Evolutionary conservation across 1,140 invertebrate genomes (phyloP).

Genomic region (Leucophenga varia): DNA sequence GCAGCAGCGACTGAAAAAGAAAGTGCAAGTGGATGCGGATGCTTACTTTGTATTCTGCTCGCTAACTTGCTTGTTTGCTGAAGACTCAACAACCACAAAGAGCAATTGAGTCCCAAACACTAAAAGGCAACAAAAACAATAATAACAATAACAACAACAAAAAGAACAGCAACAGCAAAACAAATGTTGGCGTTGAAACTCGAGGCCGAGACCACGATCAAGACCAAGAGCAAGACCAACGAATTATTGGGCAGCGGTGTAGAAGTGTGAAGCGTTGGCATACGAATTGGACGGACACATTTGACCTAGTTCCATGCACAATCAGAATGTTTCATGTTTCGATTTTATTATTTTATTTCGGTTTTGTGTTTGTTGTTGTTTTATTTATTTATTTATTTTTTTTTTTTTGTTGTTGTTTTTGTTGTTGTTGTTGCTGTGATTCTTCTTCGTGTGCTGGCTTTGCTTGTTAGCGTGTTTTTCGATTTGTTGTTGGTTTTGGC

Average conservation of each 20-base stretch:
- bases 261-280: too few relatives aligned
- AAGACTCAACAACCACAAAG: too few relatives aligned
- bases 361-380: constrained; percentile 36
- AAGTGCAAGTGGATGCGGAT: constrained; percentile 56
- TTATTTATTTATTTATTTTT: too few relatives aligned
- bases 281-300: neutral
- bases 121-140: too few relatives aligned
- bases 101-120: too few relatives aligned
- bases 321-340: constrained; percentile 57
- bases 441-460: too few relatives aligned
- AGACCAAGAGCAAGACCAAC: too few relatives aligned
- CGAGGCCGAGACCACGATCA: constrained; percentile 17
- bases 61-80: too few relatives aligned
- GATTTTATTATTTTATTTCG: constrained; percentile 55
- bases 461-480: neutral
- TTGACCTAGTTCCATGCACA: constrained; percentile 50
- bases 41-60: constrained; percentile 48
- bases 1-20: constrained; percentile 44
- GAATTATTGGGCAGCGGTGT: too few relatives aligned
- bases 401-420: constrained; percentile 14
- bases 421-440: neutral
- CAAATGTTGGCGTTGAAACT: constrained; percentile 23
- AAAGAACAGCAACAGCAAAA: too few relatives aligned
- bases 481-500: constrained; percentile 3
- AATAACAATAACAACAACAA: too few relatives aligned